Percentiles rank a stretch among this genome's conserved stretches.
These are phyloP conservation scores for Aurelia coerulea DNA, from an alignment of 30 jellyfish, hydroid and myxozoan species.

Conservation along the genomic window DNA sequence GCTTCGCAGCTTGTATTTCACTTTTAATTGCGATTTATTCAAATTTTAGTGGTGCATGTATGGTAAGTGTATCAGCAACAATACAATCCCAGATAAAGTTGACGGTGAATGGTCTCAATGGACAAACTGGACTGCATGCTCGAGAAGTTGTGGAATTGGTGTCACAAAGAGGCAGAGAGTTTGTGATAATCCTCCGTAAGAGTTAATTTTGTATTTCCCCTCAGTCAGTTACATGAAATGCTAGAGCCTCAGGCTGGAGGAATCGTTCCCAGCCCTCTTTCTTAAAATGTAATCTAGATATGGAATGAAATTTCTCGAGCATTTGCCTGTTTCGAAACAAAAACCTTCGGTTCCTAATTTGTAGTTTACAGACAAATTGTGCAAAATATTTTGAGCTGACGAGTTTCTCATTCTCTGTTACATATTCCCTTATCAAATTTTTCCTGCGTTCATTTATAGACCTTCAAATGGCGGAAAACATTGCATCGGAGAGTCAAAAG, in stretches of 20 bases:
- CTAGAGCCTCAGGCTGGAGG: too few species aligned
- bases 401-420: too few species aligned
- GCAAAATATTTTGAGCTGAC: too few species aligned
- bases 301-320: too few species aligned
- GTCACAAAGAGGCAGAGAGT: constrained; percentile 67
- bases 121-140: constrained; percentile 93
- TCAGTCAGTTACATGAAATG: too few species aligned
- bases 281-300: too few species aligned
- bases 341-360: too few species aligned
- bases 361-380: too few species aligned
- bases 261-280: not conserved
- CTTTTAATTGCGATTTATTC: too few species aligned
- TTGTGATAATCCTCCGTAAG: constrained; percentile 95
- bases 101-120: constrained; percentile 95
- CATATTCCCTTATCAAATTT: too few species aligned
- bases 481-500: constrained; percentile 84
- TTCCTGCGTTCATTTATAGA: constrained; percentile 26
- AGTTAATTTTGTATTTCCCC: not conserved
- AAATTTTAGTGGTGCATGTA: constrained; percentile 94
- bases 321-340: too few species aligned
- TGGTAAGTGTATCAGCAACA: constrained; percentile 89
- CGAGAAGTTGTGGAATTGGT: constrained; percentile 96
- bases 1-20: too few species aligned
- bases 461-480: constrained; percentile 98
- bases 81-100: constrained; percentile 85